Percentiles rank a stretch among this genome's conserved stretches.
phyloP scores from a whole-genome alignment of 2,113 vertebrate genomes.

The Glaucidium brasilianum region DNA sequence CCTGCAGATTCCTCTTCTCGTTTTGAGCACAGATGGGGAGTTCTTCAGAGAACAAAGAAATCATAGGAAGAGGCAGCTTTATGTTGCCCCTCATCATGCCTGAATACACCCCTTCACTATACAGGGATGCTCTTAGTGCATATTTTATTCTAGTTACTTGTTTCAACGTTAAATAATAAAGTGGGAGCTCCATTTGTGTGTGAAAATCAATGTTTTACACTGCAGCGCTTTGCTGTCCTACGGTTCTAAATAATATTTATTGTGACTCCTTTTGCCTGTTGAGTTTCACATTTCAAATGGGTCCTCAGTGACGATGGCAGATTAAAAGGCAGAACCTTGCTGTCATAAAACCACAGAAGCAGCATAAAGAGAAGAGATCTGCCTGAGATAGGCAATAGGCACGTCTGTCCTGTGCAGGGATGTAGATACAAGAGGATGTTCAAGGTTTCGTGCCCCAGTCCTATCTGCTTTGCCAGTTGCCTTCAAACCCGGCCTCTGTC shows the following conservation, averaged over 20 bases:
- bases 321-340: background rate
- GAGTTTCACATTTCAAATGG: background rate
- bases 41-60: background rate
- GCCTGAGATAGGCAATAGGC: background rate
- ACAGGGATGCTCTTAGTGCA: background rate
- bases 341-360: background rate
- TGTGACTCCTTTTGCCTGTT: background rate
- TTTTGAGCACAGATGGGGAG: background rate
- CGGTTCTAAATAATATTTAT: background rate
- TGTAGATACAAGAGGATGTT: background rate
- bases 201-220: constrained; percentile 42
- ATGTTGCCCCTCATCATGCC: background rate
- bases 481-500: background rate
- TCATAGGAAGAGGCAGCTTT: background rate
- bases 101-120: background rate
- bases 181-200: background rate
- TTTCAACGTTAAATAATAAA: background rate
- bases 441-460: background rate
- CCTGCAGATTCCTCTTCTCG: background rate
- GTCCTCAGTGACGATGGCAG: background rate
- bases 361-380: background rate
- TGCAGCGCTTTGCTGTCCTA: background rate
- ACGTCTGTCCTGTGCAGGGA: fast-evolving
- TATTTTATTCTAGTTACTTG: background rate
- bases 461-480: background rate